Evolutionary conservation across 1,140 invertebrate species (phyloP).

Genomic region (Tachypleus tridentatus): DNA sequence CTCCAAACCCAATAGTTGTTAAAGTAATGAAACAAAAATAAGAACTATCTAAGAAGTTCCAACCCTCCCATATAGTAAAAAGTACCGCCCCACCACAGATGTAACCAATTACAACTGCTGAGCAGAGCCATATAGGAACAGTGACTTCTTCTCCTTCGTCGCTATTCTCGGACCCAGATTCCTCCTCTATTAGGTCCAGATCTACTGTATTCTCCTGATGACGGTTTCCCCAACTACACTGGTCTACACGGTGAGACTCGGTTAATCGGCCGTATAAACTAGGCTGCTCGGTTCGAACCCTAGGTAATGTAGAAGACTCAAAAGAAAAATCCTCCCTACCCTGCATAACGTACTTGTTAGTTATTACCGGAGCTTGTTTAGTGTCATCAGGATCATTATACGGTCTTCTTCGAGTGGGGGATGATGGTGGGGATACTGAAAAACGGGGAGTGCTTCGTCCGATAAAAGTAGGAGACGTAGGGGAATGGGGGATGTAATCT

Average conservation of each 20-base stretch:
- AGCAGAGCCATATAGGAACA: constrained; percentile 62
- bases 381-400: too few relatives aligned
- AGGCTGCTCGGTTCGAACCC: too few relatives aligned
- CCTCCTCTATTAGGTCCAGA: neutral
- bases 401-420: too few relatives aligned
- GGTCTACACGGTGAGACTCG: neutral
- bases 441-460: too few relatives aligned
- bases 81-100: constrained; percentile 80
- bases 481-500: too few relatives aligned
- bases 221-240: neutral
- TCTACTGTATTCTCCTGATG: neutral
- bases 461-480: too few relatives aligned
- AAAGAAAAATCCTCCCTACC: neutral
- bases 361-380: constrained; percentile 13
- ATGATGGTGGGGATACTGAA: too few relatives aligned
- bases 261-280: too few relatives aligned
- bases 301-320: neutral
- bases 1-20: constrained; percentile 63
- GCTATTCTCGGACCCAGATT: constrained; percentile 29
- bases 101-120: constrained; percentile 80
- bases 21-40: constrained; percentile 88
- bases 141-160: constrained; percentile 17
- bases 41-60: constrained; percentile 78
- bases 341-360: constrained; percentile 18
- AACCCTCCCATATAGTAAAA: constrained; percentile 64